Conservation (phyloP, 2,888 invertebrate species). For the Amphipoea lucens region DNA sequence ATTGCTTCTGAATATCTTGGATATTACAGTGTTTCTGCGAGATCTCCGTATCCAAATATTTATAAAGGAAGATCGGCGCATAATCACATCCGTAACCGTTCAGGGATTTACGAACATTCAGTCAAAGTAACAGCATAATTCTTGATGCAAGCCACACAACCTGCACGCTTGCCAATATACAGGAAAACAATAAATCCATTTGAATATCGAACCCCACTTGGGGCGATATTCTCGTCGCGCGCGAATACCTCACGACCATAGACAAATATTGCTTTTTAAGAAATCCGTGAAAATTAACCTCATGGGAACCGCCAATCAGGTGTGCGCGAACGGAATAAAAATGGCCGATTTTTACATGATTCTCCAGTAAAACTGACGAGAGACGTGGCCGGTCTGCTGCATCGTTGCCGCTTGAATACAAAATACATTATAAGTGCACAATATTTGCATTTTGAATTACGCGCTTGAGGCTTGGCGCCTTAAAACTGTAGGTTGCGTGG, state of each 20-base stretch:
- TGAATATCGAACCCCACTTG: constrained; percentile 57
- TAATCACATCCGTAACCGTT: constrained; percentile 52
- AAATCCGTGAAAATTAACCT: constrained; percentile 87
- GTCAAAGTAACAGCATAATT: constrained; percentile 53
- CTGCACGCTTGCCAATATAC: constrained; percentile 51
- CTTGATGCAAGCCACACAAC: constrained; percentile 53
- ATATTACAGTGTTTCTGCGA: constrained; percentile 26
- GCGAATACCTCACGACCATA: constrained; percentile 67
- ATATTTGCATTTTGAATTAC: constrained; percentile 90
- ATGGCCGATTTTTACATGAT: constrained; percentile 89
- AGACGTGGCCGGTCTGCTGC: constrained; percentile 83
- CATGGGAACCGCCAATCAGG: constrained; percentile 89
- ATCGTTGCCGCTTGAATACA: constrained; percentile 85
- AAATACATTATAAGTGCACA: constrained; percentile 88
- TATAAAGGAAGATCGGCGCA: constrained; percentile 54
- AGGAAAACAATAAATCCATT: constrained; percentile 60
- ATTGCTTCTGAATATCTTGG: constrained; percentile 35
- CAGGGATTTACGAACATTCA: constrained; percentile 51
- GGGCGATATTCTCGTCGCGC: constrained; percentile 60
- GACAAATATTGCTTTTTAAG: constrained; percentile 78
- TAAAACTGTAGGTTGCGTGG: constrained; percentile 65
- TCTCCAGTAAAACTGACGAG: constrained; percentile 87
- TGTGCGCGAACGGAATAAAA: constrained; percentile 87
- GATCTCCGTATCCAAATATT: constrained; percentile 52
- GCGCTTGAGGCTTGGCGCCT: constrained; percentile 81